Evolutionary conservation across 2,888 invertebrate genomes (phyloP).

Genomic region (Pterobdella sp.): DNA sequence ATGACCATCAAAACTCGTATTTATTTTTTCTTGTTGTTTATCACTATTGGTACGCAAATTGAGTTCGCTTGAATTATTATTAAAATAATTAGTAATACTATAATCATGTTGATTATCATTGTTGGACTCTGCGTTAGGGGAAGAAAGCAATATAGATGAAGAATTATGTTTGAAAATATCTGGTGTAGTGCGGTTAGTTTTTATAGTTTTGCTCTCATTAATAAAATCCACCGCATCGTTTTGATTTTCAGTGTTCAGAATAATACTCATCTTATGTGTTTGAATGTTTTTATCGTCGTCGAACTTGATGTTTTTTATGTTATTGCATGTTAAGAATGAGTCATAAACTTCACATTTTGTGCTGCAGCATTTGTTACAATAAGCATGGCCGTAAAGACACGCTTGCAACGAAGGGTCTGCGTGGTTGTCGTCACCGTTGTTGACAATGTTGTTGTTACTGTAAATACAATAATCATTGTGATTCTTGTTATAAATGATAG

Average conservation of each 20-base stretch:
- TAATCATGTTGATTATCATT: too few species aligned
- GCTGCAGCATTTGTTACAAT: neutral
- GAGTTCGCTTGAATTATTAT: too few species aligned
- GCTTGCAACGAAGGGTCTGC: neutral
- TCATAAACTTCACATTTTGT: neutral
- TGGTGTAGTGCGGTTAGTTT: neutral
- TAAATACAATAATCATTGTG: neutral
- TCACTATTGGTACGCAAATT: too few species aligned
- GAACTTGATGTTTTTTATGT: slow-evolving; percentile 1
- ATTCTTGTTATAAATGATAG: neutral
- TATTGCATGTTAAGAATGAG: neutral
- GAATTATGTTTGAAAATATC: slow-evolving; percentile 7
- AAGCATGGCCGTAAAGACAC: neutral
- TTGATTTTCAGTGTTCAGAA: neutral
- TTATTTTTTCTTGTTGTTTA: too few species aligned
- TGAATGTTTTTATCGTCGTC: neutral
- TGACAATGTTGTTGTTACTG: slow-evolving; percentile 1
- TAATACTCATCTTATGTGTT: too few species aligned
- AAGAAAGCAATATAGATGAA: too few species aligned
- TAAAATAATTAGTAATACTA: too few species aligned
- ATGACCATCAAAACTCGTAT: too few species aligned
- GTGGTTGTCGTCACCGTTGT: neutral
- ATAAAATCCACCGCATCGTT: neutral
- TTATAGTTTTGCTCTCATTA: neutral
- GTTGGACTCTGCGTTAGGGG: too few species aligned